Evolutionary conservation across 2,888 invertebrate genomes (phyloP), one percentile per base, ranked within the genome.

Genomic region (Hydriomena furcata): DNA sequence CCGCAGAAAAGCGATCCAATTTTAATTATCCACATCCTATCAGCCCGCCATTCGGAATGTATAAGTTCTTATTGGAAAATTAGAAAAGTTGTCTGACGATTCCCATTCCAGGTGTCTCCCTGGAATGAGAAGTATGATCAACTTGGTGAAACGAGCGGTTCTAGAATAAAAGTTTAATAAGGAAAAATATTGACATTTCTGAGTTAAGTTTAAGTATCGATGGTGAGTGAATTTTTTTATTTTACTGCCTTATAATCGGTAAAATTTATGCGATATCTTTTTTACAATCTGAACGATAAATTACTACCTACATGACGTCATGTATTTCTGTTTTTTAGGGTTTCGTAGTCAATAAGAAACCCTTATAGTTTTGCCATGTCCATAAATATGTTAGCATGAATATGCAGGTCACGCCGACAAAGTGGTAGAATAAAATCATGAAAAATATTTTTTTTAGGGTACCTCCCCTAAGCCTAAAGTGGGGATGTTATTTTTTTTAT

Each of bases 1-100:
- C 45, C 36, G 23, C 30, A 36, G 31, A n/a, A 43, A 38, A 53
- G 24, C 37, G 28, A 45, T 44, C 41, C 41, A 46, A 42, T 63
- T 67, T 68, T 73, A 73, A 77, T 74, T 68, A 68, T 65, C 62
- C 68, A 66, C 60, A 64, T 66, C 59, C 53, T 64, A 34, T 45
- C 55, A 55, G 47, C 13, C 13, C 36, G 61, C 51, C 55, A 63
- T 68, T 66, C 54, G 76, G 77, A 77, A 82, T 83, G 77, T 79
- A 78, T 74, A 84, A 83, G 75, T 81, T 81, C 76, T 66, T 52
- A 81, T 82, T 75, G 77, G 84, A 77, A 87, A 84, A 86, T 87
- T 86, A 83, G 82, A 84, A 86, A 88, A 87, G 79, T 88, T 85
- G 78, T 86, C 82, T 36, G 38, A 11, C 51, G 40, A 53, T 53